Percentiles rank a stretch among this genome's conserved stretches.
Conservation (phyloP, 1,140 invertebrate genomes). For the Aphaenogaster floridana region DNA sequence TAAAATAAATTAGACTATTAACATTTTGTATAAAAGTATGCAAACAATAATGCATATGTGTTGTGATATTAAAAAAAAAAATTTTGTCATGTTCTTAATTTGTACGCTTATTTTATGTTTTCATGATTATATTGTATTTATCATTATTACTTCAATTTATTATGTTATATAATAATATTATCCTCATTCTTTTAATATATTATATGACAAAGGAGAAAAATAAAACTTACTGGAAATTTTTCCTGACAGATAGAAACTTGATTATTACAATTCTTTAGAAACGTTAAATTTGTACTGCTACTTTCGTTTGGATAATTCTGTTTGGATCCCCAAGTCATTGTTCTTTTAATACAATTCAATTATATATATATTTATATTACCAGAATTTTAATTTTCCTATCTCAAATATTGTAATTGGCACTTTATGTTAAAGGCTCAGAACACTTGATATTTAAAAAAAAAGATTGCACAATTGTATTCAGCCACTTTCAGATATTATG, state of each 20-base stretch:
- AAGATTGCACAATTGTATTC: neutral
- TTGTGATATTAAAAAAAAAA: neutral
- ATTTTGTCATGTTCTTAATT: neutral
- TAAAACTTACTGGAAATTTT: conserved; percentile 69
- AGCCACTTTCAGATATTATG: neutral
- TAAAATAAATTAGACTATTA: neutral
- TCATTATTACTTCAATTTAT: neutral
- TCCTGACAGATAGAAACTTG: conserved; percentile 66
- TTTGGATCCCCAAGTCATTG: conserved; percentile 72
- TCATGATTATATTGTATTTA: neutral
- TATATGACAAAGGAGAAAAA: conserved; percentile 40
- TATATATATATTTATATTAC: neutral
- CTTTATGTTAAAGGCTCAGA: neutral
- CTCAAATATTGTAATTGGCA: neutral
- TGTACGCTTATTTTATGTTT: neutral
- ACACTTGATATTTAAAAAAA: conserved; percentile 15
- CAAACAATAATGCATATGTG: neutral
- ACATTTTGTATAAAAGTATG: neutral
- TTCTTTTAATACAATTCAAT: conserved; percentile 35
- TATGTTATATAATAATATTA: neutral
- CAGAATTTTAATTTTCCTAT: neutral
- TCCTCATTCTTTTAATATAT: conserved; percentile 4
- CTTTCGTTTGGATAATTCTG: conserved; percentile 53
- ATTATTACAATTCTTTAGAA: conserved; percentile 55
- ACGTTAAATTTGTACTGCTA: conserved; percentile 42